Percentiles rank a stretch among this genome's conserved stretches.
Evolutionary conservation across 2,888 invertebrate species (phyloP).

Genomic region (Agapetus fuscipes): DNA sequence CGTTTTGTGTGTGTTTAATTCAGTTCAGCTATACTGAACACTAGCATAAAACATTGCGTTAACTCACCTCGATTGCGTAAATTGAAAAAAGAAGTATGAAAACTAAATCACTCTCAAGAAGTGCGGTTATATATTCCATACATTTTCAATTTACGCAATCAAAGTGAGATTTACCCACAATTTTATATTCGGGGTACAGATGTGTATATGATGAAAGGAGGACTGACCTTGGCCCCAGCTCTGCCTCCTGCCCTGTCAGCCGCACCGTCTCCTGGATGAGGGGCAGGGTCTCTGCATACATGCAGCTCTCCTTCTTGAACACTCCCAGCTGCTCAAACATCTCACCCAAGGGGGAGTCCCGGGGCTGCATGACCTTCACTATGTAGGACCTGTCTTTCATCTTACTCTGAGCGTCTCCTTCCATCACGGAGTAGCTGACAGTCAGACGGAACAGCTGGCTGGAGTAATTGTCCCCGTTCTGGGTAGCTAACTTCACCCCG

Average conservation of each 20-base stretch:
- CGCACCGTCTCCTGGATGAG: conserved; percentile 15
- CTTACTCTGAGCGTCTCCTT: neutral
- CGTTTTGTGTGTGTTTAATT: too few relatives aligned
- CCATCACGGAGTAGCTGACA: conserved; percentile 1
- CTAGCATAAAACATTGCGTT: too few relatives aligned
- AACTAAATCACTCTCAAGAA: too few relatives aligned
- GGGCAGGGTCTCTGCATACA: conserved; percentile 22
- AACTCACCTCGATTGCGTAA: too few relatives aligned
- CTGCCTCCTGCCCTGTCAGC: too few relatives aligned
- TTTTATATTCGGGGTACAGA: too few relatives aligned
- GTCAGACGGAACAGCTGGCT: conserved; percentile 11
- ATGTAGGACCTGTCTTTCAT: conserved; percentile 10
- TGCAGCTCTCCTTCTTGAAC: conserved; percentile 22
- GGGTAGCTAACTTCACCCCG: conserved; percentile 3
- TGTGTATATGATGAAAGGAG: neutral
- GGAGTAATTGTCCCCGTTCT: conserved; percentile 18
- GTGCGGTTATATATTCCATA: too few relatives aligned
- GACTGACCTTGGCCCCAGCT: conserved; percentile 6
- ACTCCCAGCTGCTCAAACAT: conserved; percentile 20
- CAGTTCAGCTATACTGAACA: too few relatives aligned
- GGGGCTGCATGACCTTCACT: conserved; percentile 13
- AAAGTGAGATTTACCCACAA: neutral
- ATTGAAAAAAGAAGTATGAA: too few relatives aligned
- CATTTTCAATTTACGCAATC: too few relatives aligned
- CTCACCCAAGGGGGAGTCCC: conserved; percentile 17